Percentiles rank a stretch among this genome's conserved stretches.
Conservation (phyloP, 2,888 invertebrate species). For the Nemotelus pantherinus region DNA sequence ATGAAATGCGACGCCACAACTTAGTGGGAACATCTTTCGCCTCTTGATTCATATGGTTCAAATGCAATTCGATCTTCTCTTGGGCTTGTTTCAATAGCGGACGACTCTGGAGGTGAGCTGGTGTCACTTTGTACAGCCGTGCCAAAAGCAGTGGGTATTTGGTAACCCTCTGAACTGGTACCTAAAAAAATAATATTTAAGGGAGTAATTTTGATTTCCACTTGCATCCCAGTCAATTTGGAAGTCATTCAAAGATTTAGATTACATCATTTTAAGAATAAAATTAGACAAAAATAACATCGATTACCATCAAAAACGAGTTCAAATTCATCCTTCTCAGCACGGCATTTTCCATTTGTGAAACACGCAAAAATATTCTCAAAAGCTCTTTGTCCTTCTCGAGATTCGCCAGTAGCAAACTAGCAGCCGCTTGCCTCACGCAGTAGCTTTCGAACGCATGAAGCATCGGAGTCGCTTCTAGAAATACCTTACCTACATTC, state of each 20-base stretch:
- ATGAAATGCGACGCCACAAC: constrained; percentile 88
- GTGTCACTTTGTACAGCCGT: constrained; percentile 89
- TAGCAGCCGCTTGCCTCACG: constrained; percentile 90
- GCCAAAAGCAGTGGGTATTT: constrained; percentile 94
- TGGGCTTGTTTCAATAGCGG: constrained; percentile 88
- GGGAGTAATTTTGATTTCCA: neutral
- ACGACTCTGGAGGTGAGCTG: constrained; percentile 82
- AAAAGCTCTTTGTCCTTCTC: constrained; percentile 95
- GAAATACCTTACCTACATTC: constrained; percentile 88
- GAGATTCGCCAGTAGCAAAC: constrained; percentile 84
- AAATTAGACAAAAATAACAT: neutral
- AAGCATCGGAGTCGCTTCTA: constrained; percentile 92
- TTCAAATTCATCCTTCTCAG: constrained; percentile 94
- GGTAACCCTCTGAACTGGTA: constrained; percentile 95
- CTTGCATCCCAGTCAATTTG: neutral
- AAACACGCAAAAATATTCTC: constrained; percentile 92
- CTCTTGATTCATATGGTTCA: constrained; percentile 94
- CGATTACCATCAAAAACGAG: constrained; percentile 92
- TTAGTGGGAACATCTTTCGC: constrained; percentile 91
- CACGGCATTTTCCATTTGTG: constrained; percentile 95
- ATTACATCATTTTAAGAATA: neutral
- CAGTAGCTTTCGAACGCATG: constrained; percentile 96
- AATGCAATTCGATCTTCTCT: constrained; percentile 89
- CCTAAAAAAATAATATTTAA: constrained; percentile 65
- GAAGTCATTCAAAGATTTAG: neutral